phyloP scores from a whole-genome alignment of 2,113 vertebrate species.

The Psilopogon haemacephalus region DNA sequence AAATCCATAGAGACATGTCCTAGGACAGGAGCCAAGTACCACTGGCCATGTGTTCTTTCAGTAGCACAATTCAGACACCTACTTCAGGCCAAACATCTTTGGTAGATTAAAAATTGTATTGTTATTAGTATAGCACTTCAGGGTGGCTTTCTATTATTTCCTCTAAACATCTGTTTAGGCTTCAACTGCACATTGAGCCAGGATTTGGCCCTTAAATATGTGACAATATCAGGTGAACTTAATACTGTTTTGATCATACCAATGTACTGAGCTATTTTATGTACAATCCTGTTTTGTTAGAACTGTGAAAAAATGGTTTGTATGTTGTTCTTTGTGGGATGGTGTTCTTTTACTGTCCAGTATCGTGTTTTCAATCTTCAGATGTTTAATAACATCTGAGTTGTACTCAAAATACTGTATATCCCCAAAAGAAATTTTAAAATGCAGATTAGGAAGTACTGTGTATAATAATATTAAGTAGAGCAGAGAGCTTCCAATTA shows the following conservation, averaged over 20 bases:
- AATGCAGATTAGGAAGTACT: constrained; percentile 11
- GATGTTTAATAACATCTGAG: not conserved
- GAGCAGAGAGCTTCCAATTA: not conserved
- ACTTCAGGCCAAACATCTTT: not conserved
- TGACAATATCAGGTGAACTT: constrained; percentile 38
- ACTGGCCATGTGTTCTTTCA: not conserved
- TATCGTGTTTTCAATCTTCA: not conserved
- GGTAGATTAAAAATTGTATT: not conserved
- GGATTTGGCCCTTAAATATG: constrained; percentile 43
- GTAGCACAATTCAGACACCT: not conserved
- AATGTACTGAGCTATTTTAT: constrained; percentile 31
- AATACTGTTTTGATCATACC: constrained; percentile 38
- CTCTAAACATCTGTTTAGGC: not conserved
- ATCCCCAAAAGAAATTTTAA: not conserved
- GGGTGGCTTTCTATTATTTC: not conserved
- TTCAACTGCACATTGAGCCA: constrained; percentile 23
- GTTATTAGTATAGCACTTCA: not conserved
- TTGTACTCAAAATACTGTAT: not conserved
- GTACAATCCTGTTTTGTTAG: constrained; percentile 36
- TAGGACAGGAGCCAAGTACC: not conserved
- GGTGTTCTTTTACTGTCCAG: constrained; percentile 33
- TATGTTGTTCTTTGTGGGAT: constrained; percentile 37
- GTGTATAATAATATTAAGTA: not conserved
- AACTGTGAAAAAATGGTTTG: constrained; percentile 62
- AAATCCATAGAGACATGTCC: not conserved